Percentiles rank a stretch among this genome's conserved stretches.
phyloP scores from a whole-genome alignment of 2,888 invertebrate genomes.

The Ophion costatus region DNA sequence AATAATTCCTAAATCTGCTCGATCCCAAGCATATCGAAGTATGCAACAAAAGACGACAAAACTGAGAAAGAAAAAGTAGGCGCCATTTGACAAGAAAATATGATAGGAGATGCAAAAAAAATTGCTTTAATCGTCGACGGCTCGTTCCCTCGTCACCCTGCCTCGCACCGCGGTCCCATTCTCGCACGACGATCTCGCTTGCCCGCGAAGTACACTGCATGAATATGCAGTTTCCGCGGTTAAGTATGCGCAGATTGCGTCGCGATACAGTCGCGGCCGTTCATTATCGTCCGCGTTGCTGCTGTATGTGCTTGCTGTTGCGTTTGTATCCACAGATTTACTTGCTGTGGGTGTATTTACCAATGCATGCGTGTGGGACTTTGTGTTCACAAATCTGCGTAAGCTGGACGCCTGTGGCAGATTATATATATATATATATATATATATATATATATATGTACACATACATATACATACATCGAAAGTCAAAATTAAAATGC shows the following conservation, averaged over 20 bases:
- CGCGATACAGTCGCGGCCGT: constrained; percentile 82
- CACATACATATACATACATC: no score
- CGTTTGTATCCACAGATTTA: constrained; percentile 3
- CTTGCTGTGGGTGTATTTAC: background rate
- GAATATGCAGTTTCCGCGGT: constrained; percentile 83
- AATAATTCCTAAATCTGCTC: background rate
- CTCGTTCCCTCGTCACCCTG: background rate
- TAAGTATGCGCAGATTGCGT: constrained; percentile 83
- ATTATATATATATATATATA: background rate
- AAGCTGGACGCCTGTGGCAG: background rate
- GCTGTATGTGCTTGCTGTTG: constrained; percentile 48
- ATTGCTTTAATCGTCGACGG: constrained; percentile 72
- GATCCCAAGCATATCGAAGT: constrained; percentile 34
- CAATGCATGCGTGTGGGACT: constrained; percentile 10
- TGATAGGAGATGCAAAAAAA: constrained; percentile 64
- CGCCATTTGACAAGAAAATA: constrained; percentile 28
- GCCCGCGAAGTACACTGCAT: constrained; percentile 77
- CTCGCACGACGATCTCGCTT: constrained; percentile 68
- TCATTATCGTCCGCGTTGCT: constrained; percentile 81
- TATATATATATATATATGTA: no score
- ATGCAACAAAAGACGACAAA: no score
- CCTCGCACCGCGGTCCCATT: background rate
- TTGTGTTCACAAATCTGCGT: constrained; percentile 3
- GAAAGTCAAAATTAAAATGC: no score
- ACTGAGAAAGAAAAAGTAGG: no score